A percentile compares a stretch with the other conserved stretches of the same genome.
phyloP scores from a whole-genome alignment of 2,797 vertebrate species.

The Echeneis naucrates region DNA sequence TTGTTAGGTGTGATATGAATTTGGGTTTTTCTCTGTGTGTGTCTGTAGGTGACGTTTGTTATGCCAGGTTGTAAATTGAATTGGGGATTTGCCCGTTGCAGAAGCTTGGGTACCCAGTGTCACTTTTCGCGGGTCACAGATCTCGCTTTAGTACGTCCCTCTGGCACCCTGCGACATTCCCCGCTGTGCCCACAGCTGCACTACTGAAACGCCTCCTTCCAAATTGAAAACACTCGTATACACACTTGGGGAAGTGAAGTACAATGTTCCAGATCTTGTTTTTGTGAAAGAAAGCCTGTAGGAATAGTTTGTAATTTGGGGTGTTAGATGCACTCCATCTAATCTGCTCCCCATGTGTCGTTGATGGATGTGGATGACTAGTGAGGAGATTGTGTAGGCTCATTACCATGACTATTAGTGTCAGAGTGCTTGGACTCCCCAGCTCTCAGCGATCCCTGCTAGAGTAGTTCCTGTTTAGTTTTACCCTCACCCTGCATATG shows the following conservation, averaged over 20 bases:
- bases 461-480: slow-evolving; percentile 6
- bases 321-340: slow-evolving; percentile 60
- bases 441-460: slow-evolving; percentile 12
- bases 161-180: slow-evolving; percentile 18
- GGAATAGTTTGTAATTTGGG: slow-evolving; percentile 42
- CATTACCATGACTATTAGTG: slow-evolving; percentile 39
- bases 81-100: slow-evolving; percentile 24
- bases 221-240: slow-evolving; percentile 21
- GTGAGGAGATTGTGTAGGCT: slow-evolving; percentile 34
- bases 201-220: slow-evolving; percentile 16
- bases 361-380: slow-evolving; percentile 59
- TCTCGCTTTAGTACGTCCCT: slow-evolving; percentile 18
- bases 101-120: slow-evolving; percentile 9
- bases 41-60: slow-evolving; percentile 1
- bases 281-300: slow-evolving; percentile 37
- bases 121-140: slow-evolving; percentile 46
- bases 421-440: slow-evolving; percentile 22
- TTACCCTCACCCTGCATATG: slow-evolving; percentile 10
- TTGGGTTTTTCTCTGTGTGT: slow-evolving; percentile 15
- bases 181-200: slow-evolving; percentile 40
- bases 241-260: slow-evolving; percentile 12
- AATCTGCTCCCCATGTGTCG: slow-evolving; percentile 41
- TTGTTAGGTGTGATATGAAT: slow-evolving; percentile 30
- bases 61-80: slow-evolving; percentile 35
- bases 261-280: slow-evolving; percentile 30